Base-by-base conservation (phyloP, 2,888 invertebrate genomes). In the Spodoptera picta region DNA sequence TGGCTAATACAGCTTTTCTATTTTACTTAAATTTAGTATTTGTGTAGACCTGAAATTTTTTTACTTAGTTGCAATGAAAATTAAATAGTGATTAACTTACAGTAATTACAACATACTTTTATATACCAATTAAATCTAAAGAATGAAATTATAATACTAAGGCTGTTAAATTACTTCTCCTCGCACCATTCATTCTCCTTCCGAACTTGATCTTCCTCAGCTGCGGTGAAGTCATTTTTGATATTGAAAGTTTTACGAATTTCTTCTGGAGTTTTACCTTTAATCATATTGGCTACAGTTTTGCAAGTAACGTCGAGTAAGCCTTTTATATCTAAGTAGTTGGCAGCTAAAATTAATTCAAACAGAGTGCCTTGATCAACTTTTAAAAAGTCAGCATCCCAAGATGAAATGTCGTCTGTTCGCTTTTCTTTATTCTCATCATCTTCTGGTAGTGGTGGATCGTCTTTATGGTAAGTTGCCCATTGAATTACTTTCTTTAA, bases 311-410 rank as follows among this genome's bases (percentile, higher is more conserved):
- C 99, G 92, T 99, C 99, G 82, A 99, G 92, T 63, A 99, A 95
- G 1, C 99, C 98, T 88, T 98, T 98, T 74, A 99, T 99, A 85
- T 99, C 99, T 83, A 99, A 95, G 89, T 99, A 99, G 92, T 99
- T 99, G 9, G 99, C 99, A 53, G 99, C 99, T 95, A 99, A 93
- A 83, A 99, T 99, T 47, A 99, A 94, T 93, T 99, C 99, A 89
- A 99, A 99, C 12, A 99, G 94, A 1, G 99, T 99, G 65, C 98
- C 99, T 90, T 99, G 99, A 89, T 99, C 99, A 42, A 99, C 99
- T 95, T 99, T 99, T 9, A 99, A 94, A 86, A 99, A 99, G 90
- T 99, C 99, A 0, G 99, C 98, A 95, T 99, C 99, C 99, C 99
- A 99, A 0, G 98, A 98, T 27, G 98, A 98, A 78, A 99, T 99